Evolutionary conservation across 2,113 vertebrate species (phyloP).

Genomic region (Amblyopsis rosae): DNA sequence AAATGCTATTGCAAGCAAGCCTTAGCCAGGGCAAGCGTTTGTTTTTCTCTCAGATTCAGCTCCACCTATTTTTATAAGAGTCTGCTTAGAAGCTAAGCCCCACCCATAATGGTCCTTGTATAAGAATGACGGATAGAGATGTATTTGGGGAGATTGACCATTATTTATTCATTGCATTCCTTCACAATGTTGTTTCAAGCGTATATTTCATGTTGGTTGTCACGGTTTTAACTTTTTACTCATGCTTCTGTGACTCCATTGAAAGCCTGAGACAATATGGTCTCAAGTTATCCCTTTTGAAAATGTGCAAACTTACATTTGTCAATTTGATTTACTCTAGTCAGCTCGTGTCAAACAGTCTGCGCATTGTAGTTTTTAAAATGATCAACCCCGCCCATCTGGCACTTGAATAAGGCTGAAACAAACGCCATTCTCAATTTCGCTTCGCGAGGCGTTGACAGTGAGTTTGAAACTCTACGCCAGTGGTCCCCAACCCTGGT

Average conservation of each 20-base stretch:
- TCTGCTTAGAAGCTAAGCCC: conserved; percentile 40
- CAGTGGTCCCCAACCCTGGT: too few species aligned
- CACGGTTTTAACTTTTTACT: not conserved
- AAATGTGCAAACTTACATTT: not conserved
- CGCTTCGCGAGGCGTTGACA: not conserved
- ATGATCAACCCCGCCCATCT: not conserved
- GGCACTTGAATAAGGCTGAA: conserved; percentile 14
- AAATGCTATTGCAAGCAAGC: conserved; percentile 55
- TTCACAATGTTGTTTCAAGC: conserved; percentile 45
- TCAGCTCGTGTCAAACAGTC: not conserved
- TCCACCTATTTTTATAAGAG: conserved; percentile 48
- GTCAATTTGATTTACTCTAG: not conserved
- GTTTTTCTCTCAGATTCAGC: conserved; percentile 53
- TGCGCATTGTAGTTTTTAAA: not conserved
- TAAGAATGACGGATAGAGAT: conserved; percentile 49
- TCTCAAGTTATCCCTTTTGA: not conserved
- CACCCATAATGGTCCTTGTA: conserved; percentile 33
- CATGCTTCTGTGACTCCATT: conserved; percentile 1
- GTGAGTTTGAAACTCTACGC: conserved; percentile 10
- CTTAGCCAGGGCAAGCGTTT: conserved; percentile 47
- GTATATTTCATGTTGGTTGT: conserved; percentile 19
- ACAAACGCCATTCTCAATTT: conserved; percentile 14
- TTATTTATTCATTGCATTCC: conserved; percentile 52
- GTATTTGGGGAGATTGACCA: conserved; percentile 38
- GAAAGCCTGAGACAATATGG: too few species aligned